Percentiles rank a stretch among this genome's conserved stretches.
These are phyloP conservation scores for Lytechinus pictus DNA, from an alignment of 35 echinoderm and acorn worm species.

Conservation along the genomic window DNA sequence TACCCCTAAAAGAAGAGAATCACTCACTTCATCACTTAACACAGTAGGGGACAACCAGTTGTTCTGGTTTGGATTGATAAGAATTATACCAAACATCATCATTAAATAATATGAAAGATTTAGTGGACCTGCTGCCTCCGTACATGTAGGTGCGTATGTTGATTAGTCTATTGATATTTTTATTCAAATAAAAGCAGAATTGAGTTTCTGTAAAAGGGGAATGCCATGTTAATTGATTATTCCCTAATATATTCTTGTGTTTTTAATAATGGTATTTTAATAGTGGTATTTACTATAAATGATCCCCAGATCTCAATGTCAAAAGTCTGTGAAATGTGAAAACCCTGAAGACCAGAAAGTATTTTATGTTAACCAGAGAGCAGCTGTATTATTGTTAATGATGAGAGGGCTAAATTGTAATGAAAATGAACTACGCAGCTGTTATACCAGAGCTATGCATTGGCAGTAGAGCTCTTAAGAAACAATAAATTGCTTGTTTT, in stretches of 20 bases:
- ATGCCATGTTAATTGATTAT: neutral
- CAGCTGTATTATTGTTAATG: neutral
- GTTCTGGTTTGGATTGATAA: too few species aligned
- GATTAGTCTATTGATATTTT: too few species aligned
- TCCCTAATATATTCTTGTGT: neutral
- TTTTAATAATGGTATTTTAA: neutral
- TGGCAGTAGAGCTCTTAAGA: neutral
- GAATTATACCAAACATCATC: too few species aligned
- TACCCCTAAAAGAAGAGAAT: neutral
- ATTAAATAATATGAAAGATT: too few species aligned
- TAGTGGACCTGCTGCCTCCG: too few species aligned
- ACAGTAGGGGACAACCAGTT: too few species aligned
- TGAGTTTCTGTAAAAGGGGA: too few species aligned
- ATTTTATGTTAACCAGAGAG: neutral
- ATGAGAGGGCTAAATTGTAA: neutral
- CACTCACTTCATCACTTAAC: neutral
- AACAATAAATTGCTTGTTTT: neutral
- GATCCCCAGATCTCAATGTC: neutral
- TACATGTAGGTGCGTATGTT: too few species aligned
- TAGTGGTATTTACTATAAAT: neutral
- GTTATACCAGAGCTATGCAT: neutral
- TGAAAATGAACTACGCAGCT: constrained; percentile 7
- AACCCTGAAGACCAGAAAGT: neutral
- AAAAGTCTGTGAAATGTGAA: neutral
- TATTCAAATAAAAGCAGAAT: too few species aligned